These are phyloP conservation scores for Pristionchus fissidentatus DNA, from an alignment of 2,888 invertebrate genomes.

Conservation along the genomic window DNA sequence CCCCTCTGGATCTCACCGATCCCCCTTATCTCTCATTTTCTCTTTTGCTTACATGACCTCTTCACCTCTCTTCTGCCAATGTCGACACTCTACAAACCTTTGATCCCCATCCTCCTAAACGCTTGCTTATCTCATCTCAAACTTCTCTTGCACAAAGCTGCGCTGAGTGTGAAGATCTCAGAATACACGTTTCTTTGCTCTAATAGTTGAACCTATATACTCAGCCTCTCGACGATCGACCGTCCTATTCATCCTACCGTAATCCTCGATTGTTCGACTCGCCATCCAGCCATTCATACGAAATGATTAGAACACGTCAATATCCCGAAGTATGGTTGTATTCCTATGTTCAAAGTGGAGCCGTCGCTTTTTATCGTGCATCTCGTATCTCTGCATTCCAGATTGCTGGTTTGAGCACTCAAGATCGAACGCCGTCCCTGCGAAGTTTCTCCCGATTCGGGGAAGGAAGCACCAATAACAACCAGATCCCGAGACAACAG, in stretches of 20 bases:
- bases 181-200: background rate
- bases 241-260: constrained; percentile 33
- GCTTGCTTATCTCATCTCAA: too few relatives aligned
- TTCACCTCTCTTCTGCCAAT: background rate
- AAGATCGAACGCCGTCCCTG: constrained; percentile 25
- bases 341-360: background rate
- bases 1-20: too few relatives aligned
- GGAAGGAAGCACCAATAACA: background rate
- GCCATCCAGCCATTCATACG: constrained; percentile 30
- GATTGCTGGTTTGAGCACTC: constrained; percentile 47
- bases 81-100: background rate
- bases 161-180: background rate
- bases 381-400: background rate
- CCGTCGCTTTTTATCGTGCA: background rate
- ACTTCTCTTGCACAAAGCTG: background rate
- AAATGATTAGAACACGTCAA: constrained; percentile 63
- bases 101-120: background rate
- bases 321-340: constrained; percentile 58
- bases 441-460: constrained; percentile 23
- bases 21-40: background rate
- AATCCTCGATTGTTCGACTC: constrained; percentile 12
- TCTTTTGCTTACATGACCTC: constrained; percentile 21
- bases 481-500: constrained; percentile 9
- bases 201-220: background rate
- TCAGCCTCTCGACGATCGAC: constrained; percentile 35